phyloP scores from a whole-genome alignment of 2,113 vertebrate genomes.

The Oceanites oceanicus region DNA sequence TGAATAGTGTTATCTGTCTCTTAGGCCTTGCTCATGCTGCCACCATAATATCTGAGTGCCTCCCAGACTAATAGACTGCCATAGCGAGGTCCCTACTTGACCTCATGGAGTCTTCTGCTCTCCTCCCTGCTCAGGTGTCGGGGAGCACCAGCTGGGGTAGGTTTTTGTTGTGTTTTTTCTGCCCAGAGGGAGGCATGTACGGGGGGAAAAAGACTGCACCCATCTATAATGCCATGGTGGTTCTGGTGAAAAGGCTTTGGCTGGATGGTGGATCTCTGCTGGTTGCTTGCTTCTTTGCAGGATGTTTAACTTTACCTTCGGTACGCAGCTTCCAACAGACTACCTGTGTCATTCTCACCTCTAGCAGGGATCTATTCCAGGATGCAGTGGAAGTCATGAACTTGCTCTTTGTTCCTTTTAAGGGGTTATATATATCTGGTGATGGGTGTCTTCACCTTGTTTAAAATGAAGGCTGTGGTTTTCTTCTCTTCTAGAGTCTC shows the following conservation, averaged over 20 bases:
- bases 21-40: conserved; percentile 35
- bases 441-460: not conserved
- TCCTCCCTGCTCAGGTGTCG: conserved; percentile 49
- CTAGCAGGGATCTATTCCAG: not conserved
- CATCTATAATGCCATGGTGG: not conserved
- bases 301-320: not conserved
- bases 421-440: not conserved
- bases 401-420: not conserved
- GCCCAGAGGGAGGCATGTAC: not conserved
- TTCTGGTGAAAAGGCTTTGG: conserved; percentile 2
- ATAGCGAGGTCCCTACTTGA: conserved; percentile 36
- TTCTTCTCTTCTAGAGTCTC: conserved; percentile 9
- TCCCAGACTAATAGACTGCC: conserved; percentile 17
- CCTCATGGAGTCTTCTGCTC: conserved; percentile 66
- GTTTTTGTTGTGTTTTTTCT: not conserved
- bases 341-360: not conserved
- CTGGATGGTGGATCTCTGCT: not conserved
- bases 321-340: not conserved
- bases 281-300: not conserved
- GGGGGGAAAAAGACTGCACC: not conserved
- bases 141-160: conserved; percentile 54
- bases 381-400: not conserved
- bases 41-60: not conserved
- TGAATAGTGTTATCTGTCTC: conserved; percentile 42
- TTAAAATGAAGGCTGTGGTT: not conserved